These are phyloP conservation scores for Leptoteleia sp. DNA, from an alignment of 1,140 invertebrate species.

Conservation along the genomic window DNA sequence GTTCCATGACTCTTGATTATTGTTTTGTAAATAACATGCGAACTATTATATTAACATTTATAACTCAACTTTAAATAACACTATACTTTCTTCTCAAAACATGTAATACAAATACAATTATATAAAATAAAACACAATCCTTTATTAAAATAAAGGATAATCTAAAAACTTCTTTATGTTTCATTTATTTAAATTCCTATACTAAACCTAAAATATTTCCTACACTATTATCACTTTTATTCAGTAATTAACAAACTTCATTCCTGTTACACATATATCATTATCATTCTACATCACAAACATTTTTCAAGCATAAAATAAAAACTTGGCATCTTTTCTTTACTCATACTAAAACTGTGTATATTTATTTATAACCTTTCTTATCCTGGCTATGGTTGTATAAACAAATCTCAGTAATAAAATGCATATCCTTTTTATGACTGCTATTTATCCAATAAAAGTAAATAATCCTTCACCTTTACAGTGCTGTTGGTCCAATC, in stretches of 20 bases:
- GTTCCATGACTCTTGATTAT: conserved; percentile 31
- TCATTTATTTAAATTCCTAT: conserved; percentile 42
- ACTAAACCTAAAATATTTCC: conserved; percentile 12
- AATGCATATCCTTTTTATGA: neutral
- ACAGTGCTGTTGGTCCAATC: conserved; percentile 56
- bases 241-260: neutral
- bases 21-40: conserved; percentile 53
- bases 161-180: conserved; percentile 42
- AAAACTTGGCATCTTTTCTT: neutral
- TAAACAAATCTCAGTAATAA: neutral
- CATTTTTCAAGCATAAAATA: neutral
- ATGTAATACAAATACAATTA: conserved; percentile 39
- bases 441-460: conserved; percentile 12
- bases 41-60: conserved; percentile 44
- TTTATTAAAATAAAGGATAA: conserved; percentile 44
- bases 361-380: conserved; percentile 4
- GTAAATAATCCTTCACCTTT: conserved; percentile 52
- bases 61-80: conserved; percentile 42
- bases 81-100: conserved; percentile 44
- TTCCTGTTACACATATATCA: conserved; percentile 1
- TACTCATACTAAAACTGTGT: conserved; percentile 1
- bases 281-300: conserved; percentile 3
- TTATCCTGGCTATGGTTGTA: neutral
- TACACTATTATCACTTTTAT: conserved; percentile 5
- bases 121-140: conserved; percentile 49